Percentiles rank a stretch among this genome's conserved stretches.
phyloP scores from a whole-genome alignment of 2,888 invertebrate species.

The Diarsia mendica region DNA sequence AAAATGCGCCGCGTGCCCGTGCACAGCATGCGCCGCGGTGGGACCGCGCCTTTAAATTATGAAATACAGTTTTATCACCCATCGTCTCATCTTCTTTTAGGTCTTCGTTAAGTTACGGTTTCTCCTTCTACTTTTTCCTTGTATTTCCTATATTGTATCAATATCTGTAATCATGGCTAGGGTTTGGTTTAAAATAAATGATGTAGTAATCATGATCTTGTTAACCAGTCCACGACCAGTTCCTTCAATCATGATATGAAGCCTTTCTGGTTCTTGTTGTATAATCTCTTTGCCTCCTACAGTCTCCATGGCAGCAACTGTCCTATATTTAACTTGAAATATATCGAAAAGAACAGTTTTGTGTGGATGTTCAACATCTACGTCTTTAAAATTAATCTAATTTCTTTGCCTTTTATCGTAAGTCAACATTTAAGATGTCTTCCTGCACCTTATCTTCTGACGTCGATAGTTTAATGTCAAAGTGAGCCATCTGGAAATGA shows the following conservation, averaged over 20 bases:
- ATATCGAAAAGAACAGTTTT: slow-evolving; percentile 3
- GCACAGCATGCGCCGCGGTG: no score
- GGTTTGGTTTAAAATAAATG: slow-evolving; percentile 40
- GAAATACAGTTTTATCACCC: neutral
- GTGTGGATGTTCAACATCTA: slow-evolving; percentile 9
- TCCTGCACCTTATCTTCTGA: slow-evolving; percentile 49
- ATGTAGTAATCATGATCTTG: slow-evolving; percentile 45
- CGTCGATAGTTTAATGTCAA: slow-evolving; percentile 53
- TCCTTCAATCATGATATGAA: slow-evolving; percentile 46
- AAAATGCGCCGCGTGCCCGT: no score
- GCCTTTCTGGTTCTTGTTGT: slow-evolving; percentile 43
- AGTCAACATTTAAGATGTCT: slow-evolving; percentile 45
- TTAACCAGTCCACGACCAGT: slow-evolving; percentile 43
- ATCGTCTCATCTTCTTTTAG: neutral
- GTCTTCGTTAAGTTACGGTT: neutral
- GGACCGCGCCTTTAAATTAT: no score
- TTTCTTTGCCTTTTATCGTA: slow-evolving; percentile 20
- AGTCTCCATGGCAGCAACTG: neutral
- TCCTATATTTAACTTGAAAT: slow-evolving; percentile 23
- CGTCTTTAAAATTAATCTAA: slow-evolving; percentile 29
- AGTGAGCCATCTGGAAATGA: slow-evolving; percentile 59
- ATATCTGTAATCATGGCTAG: slow-evolving; percentile 2
- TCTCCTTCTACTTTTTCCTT: neutral
- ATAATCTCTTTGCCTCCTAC: slow-evolving; percentile 34
- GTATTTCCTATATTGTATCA: slow-evolving; percentile 14